Conservation (phyloP, 2,797 vertebrate genomes). For the Saxicola maurus region DNA sequence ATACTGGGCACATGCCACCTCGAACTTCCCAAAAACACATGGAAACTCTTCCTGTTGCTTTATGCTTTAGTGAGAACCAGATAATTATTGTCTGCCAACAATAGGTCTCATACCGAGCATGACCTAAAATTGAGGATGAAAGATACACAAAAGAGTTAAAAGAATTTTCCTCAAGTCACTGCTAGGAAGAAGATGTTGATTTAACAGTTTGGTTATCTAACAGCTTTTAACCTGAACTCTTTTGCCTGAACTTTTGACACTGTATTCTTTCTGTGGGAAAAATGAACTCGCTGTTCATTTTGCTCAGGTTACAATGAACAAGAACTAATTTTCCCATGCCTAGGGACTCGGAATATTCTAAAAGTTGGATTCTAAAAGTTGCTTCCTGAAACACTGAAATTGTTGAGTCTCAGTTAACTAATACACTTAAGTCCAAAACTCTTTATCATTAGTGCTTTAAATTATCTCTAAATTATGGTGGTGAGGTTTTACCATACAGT, state of each 20-base stretch:
- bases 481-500: accelerated
- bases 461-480: background rate
- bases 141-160: background rate
- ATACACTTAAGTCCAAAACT: accelerated
- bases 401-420: background rate
- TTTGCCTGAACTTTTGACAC: background rate
- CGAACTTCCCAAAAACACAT: background rate
- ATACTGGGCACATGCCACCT: background rate
- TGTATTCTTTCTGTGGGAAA: background rate
- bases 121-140: background rate
- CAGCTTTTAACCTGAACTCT: background rate
- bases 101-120: accelerated
- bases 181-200: background rate
- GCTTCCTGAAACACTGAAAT: background rate
- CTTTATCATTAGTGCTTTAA: background rate
- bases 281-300: accelerated
- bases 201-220: background rate
- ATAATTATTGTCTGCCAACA: background rate
- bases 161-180: background rate
- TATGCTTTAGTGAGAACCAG: background rate
- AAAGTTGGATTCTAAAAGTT: background rate
- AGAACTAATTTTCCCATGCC: background rate
- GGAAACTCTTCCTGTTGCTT: background rate
- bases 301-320: background rate
- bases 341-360: background rate